Percentiles rank a stretch among this genome's conserved stretches.
Evolutionary conservation across 2,888 invertebrate genomes (phyloP).

Genomic region (Zygogramma bicolorata): DNA sequence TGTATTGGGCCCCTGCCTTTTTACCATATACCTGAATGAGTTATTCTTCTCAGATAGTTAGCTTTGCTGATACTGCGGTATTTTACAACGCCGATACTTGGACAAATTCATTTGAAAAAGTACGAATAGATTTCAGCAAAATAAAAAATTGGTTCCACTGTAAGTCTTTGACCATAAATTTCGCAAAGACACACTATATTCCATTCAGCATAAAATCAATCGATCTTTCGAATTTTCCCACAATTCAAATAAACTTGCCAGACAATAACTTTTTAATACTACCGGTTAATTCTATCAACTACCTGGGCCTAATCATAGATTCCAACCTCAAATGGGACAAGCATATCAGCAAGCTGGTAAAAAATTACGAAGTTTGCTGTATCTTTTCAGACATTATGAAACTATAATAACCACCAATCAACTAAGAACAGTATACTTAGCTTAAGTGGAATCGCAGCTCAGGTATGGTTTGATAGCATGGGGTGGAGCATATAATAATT

Average conservation of each 20-base stretch:
- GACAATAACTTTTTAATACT: not conserved
- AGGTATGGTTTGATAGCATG: too few species aligned
- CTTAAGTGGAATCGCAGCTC: too few species aligned
- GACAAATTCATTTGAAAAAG: not conserved
- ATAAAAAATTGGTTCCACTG: not conserved
- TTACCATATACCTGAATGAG: too few species aligned
- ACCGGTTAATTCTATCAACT: too few species aligned
- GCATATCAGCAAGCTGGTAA: not conserved
- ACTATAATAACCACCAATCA: not conserved
- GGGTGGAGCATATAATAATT: too few species aligned
- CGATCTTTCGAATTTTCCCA: not conserved
- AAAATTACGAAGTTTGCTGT: not conserved
- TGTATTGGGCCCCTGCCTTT: too few species aligned
- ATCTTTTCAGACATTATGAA: not conserved
- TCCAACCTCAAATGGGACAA: not conserved
- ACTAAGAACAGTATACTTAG: not conserved
- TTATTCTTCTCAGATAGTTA: too few species aligned
- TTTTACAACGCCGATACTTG: not conserved
- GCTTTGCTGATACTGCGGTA: not conserved
- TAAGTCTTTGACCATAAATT: not conserved
- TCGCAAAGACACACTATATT: not conserved
- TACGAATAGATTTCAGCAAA: not conserved
- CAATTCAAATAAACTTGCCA: not conserved
- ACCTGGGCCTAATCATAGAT: not conserved
- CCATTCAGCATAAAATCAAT: not conserved